A percentile compares a stretch with the other conserved stretches of the same genome.
These are phyloP conservation scores for Nylanderia fulva DNA, from an alignment of 1,140 invertebrate genomes.

Conservation along the genomic window DNA sequence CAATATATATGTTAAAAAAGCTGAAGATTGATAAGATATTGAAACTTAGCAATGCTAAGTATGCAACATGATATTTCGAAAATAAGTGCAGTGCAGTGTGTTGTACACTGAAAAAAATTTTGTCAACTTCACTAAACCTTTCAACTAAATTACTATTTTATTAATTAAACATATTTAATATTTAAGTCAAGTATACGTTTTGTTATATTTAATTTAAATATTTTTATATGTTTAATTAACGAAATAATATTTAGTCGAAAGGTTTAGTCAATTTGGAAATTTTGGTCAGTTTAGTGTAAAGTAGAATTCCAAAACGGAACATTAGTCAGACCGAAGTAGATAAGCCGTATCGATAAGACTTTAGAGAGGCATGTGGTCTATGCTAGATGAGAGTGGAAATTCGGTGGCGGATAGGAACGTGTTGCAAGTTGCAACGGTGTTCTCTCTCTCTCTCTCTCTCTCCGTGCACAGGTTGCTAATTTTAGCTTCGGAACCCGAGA, in stretches of 20 bases:
- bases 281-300: too few relatives aligned
- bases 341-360: constrained; percentile 24
- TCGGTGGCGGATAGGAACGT: constrained; percentile 22
- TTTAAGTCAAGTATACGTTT: too few relatives aligned
- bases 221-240: too few relatives aligned
- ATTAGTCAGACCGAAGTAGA: background rate
- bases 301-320: constrained; percentile 19
- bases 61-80: background rate
- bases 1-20: background rate
- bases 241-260: too few relatives aligned
- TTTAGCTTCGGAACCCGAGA: constrained; percentile 52
- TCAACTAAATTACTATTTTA: too few relatives aligned
- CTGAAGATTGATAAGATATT: background rate
- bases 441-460: constrained; percentile 46
- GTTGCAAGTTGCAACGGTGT: constrained; percentile 54
- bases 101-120: too few relatives aligned
- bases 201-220: too few relatives aligned
- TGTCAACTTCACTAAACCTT: too few relatives aligned
- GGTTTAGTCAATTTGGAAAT: too few relatives aligned
- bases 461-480: constrained; percentile 43
- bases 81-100: background rate
- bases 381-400: constrained; percentile 46
- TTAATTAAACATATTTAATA: too few relatives aligned
- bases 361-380: constrained; percentile 12
- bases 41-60: background rate